Evolutionary conservation across 53 echinoderm and acorn worm genomes (phyloP).

Genomic region (Temnopleurus reevesii): DNA sequence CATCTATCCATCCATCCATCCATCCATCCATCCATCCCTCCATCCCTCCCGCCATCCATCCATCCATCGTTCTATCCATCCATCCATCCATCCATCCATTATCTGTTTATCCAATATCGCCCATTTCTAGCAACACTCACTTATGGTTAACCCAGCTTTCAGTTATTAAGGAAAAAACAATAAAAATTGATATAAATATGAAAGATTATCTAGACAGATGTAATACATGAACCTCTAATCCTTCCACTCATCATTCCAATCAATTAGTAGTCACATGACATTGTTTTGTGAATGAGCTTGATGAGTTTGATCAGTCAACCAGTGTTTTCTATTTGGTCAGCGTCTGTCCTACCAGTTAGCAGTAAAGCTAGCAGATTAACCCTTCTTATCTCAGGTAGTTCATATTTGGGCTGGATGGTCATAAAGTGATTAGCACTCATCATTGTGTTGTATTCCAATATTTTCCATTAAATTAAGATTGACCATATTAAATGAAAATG

Average conservation of each 20-base stretch:
- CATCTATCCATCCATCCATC: no score
- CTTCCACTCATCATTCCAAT: not conserved
- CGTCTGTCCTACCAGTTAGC: not conserved
- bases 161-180: no score
- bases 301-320: not conserved
- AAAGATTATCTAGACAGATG: no score
- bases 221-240: no score
- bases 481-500: not conserved
- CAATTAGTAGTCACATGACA: not conserved
- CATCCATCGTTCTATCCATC: no score
- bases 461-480: not conserved
- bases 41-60: no score
- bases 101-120: no score
- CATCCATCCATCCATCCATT: not conserved
- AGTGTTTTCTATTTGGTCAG: not conserved
- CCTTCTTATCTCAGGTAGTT: not conserved
- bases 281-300: no score
- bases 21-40: no score
- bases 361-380: slow-evolving; percentile 6
- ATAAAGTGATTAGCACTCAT: slow-evolving; percentile 23
- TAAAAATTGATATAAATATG: no score
- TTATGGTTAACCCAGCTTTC: no score
- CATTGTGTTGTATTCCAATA: not conserved
- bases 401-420: slow-evolving; percentile 26
- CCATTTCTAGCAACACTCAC: no score